A percentile compares a stretch with the other conserved stretches of the same genome.
These are phyloP conservation scores for Lagorchestes hirsutus DNA, from an alignment of 2,797 vertebrate genomes.

Conservation along the genomic window DNA sequence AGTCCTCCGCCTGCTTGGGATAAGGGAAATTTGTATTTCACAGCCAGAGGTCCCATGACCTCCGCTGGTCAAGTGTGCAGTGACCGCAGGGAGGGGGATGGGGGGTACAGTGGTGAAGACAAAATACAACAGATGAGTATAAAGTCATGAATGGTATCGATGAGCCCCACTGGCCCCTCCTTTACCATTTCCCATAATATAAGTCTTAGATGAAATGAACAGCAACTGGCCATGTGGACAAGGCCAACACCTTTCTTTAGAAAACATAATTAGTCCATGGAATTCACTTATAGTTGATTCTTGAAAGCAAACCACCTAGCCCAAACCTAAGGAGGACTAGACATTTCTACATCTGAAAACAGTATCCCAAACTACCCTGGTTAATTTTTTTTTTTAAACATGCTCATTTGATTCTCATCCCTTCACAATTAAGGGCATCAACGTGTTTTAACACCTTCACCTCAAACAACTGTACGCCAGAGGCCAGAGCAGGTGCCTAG, in stretches of 20 bases:
- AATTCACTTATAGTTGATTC: constrained; percentile 76
- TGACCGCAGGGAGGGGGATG: constrained; percentile 17
- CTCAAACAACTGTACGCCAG: constrained; percentile 68
- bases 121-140: constrained; percentile 51
- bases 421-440: constrained; percentile 60
- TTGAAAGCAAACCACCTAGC: constrained; percentile 76
- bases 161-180: constrained; percentile 55
- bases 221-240: constrained; percentile 73
- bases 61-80: constrained; percentile 41
- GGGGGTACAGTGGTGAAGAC: constrained; percentile 63
- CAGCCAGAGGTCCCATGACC: constrained; percentile 49
- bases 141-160: constrained; percentile 43
- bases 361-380: constrained; percentile 71
- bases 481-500: constrained; percentile 66
- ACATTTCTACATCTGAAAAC: constrained; percentile 68
- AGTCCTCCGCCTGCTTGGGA: constrained; percentile 36
- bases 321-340: constrained; percentile 70
- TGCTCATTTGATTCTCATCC: constrained; percentile 54
- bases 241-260: constrained; percentile 67
- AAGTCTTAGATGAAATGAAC: constrained; percentile 74
- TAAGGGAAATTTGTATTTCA: constrained; percentile 7
- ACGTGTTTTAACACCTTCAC: constrained; percentile 69
- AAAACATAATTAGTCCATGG: constrained; percentile 79
- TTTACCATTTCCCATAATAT: constrained; percentile 60
- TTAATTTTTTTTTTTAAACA: constrained; percentile 63